Base-by-base conservation (phyloP, 2,797 vertebrate genomes). In the Protosalanx chinensis region DNA sequence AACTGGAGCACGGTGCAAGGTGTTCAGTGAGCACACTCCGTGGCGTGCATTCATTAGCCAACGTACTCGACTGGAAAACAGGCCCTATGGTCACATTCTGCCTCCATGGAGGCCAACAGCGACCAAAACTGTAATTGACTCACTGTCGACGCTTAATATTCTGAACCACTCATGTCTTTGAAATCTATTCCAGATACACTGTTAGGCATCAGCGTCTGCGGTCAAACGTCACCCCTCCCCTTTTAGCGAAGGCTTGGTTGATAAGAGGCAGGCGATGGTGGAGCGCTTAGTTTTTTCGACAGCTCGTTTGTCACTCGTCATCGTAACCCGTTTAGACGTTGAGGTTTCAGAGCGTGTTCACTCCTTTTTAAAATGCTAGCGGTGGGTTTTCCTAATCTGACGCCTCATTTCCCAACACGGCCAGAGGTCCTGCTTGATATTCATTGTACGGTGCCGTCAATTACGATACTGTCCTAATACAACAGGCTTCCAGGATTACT, bases 51-150 rank as follows among this genome's bases (percentile, higher is more conserved):
- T 41, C 37, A 41, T 46, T 46, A 13, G 41, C 8, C 10, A 12
- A 46, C 10, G 41, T 12, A 13, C 41, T 46, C 41, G 7, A 46
- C 41, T 46, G 41, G 41, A 46, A 46, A 46, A 13, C 41, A 46
- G 41, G 41, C 8, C 41, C 41, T 13, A 12, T 8, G 10, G 32
- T 68, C 33, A 62, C 33, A 74, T 30, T 32, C 60, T 6, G 60
- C 16, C 32, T 56, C 75, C 79, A 76, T 73, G 72, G 64, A 82
- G 18, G 49, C 33, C 33, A 74, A 13, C 41, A 33, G 66, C 65
- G 49, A 76, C 74, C 56, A 75, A 10, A 46, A 46, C 41, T 46
- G 41, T 46, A 8, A 46, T 13, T 46, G 7, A 46, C 41, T 46
- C 41, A 41, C 37, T 41, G 37, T 41, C 1, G 8, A 8, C 37